A percentile compares a stretch with the other conserved stretches of the same genome.
Conservation (phyloP, 2,113 vertebrate genomes). For the Xenopus borealis region DNA sequence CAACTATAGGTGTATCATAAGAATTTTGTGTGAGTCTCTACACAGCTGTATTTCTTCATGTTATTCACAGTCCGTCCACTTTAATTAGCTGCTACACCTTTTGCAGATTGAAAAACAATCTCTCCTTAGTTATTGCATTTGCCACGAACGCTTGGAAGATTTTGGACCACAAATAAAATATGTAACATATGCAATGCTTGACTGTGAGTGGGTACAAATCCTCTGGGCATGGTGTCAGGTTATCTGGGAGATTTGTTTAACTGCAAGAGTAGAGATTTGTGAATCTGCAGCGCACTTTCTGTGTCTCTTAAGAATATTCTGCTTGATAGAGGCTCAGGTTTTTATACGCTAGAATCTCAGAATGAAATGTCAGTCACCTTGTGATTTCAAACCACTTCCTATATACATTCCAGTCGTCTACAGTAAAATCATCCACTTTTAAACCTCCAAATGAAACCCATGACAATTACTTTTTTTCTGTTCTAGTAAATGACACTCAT, state of each 20-base stretch:
- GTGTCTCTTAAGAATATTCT: conserved; percentile 28
- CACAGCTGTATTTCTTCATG: too few species aligned
- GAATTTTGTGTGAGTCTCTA: too few species aligned
- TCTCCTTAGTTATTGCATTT: neutral
- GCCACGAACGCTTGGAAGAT: conserved; percentile 4
- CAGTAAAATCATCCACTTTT: conserved; percentile 23
- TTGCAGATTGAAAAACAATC: neutral
- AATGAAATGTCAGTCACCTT: conserved; percentile 34
- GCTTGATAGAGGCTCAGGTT: neutral
- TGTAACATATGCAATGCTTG: conserved; percentile 24
- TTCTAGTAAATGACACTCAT: conserved; percentile 31
- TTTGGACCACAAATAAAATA: conserved; percentile 20
- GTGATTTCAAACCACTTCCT: conserved; percentile 1
- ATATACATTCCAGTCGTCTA: conserved; percentile 34
- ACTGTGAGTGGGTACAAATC: neutral
- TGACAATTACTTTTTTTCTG: conserved; percentile 7
- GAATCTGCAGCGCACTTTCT: conserved; percentile 1
- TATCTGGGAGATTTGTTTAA: conserved; percentile 18
- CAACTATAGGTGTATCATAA: too few species aligned
- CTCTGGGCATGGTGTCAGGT: conserved; percentile 7
- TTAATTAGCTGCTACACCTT: too few species aligned
- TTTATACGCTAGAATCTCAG: conserved; percentile 17
- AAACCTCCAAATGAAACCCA: neutral
- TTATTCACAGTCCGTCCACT: too few species aligned
- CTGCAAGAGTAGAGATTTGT: conserved; percentile 29